Percentiles rank a stretch among this genome's conserved stretches.
phyloP scores from a whole-genome alignment of 2,888 invertebrate species.

The Geotrupes spiniger region DNA sequence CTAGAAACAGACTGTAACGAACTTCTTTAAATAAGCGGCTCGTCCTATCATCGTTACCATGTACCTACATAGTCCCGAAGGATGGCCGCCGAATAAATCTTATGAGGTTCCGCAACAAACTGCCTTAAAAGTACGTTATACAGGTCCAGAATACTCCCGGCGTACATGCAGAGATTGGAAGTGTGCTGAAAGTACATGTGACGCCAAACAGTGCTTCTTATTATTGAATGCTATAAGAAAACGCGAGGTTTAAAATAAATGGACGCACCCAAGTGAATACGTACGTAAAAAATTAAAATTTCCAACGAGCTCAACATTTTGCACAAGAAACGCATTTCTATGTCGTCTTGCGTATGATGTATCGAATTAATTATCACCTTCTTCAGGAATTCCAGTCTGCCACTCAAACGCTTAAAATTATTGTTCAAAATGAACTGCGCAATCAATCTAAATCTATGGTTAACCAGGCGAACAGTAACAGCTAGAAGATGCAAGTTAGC shows the following conservation, averaged over 20 bases:
- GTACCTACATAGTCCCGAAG: conserved; percentile 38
- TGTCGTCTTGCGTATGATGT: conserved; percentile 38
- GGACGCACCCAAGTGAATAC: background rate
- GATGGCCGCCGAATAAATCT: conserved; percentile 36
- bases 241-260: background rate
- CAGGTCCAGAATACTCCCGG: conserved; percentile 38
- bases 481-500: conserved; percentile 34
- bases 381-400: conserved; percentile 31
- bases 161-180: conserved; percentile 39
- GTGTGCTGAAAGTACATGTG: conserved; percentile 38
- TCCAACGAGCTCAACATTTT: conserved; percentile 40
- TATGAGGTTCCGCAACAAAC: conserved; percentile 36
- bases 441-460: conserved; percentile 36
- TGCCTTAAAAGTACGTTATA: conserved; percentile 35
- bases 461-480: conserved; percentile 38
- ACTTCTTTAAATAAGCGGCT: background rate
- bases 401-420: conserved; percentile 34
- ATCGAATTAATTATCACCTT: conserved; percentile 33
- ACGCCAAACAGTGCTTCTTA: conserved; percentile 42
- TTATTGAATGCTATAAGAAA: conserved; percentile 34
- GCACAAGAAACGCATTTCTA: conserved; percentile 40
- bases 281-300: conserved; percentile 39
- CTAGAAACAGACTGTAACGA: conserved; percentile 35
- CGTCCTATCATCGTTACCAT: background rate
- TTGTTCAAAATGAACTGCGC: conserved; percentile 39